Evolutionary conservation across 2,797 vertebrate genomes (phyloP), one percentile per base, ranked within the genome.

Genomic region (Streptopelia turtur): DNA sequence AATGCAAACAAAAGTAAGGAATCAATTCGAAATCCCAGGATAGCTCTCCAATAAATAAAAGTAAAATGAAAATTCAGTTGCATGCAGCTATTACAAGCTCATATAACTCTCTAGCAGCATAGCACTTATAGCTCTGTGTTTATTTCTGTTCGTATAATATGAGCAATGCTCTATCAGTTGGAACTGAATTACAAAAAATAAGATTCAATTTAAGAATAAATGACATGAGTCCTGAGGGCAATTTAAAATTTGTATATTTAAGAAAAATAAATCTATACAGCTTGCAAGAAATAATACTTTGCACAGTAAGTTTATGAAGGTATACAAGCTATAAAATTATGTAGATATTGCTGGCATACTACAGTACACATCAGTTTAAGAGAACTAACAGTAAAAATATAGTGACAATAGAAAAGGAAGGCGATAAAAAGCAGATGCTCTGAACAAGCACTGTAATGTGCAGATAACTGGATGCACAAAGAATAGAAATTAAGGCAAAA

Each of bases 181-280:
- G 87, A 96, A 93, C 86, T 75, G 65, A 65, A 89, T 94, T 94
- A 83, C 72, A 90, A 91, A 88, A 87, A 87, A 83, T 76, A 93
- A 88, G 66, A 93, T 93, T 89, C 77, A 82, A 92, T 92, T 93
- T 94, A 87, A 94, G 79, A 95, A 94, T 87, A 97, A 94, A 89
- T 94, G 45, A 57, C 52, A 72, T 33, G 41, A 92, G 66, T 79
- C 90, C 83, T 79, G 31, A 92, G 87, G 68, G 72, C 89, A 93
- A 94, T 96, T 94, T 96, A 81, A 81, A 93, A 89, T 94, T 87
- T 93, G 64, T 95, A 50, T 90, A 83, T 90, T 95, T 94, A 81
- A 90, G 93, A 74, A 87, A 87, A 95, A 83, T 71, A 97, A 93
- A 93, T 93, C 63, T 76, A 25, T 64, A 65, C 57, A 25, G 50